Percentiles rank a stretch among this genome's conserved stretches.
Conservation (phyloP, 2,888 invertebrate species). For the Acholoe squamosa region DNA sequence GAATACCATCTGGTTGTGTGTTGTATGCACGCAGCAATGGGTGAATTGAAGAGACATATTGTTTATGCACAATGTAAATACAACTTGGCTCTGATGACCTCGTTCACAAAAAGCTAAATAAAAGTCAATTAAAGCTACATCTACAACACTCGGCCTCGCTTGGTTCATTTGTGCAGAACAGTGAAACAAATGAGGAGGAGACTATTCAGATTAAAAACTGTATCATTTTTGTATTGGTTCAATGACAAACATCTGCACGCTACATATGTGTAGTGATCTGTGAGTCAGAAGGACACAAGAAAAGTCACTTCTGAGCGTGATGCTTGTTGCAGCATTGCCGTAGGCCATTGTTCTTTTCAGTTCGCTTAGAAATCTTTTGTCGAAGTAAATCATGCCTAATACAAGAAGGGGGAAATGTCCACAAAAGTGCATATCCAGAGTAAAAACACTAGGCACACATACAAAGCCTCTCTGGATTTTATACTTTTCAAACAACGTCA, state of each 20-base stretch:
- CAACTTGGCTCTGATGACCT: neutral
- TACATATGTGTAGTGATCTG: neutral
- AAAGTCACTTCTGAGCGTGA: conserved; percentile 6
- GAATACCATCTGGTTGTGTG: neutral
- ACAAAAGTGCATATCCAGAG: neutral
- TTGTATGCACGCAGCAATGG: neutral
- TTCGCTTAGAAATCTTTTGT: neutral
- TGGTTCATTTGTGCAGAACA: neutral
- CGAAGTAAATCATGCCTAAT: neutral
- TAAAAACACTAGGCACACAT: neutral
- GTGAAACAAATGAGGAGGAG: neutral
- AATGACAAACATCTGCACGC: neutral
- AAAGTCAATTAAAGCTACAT: neutral
- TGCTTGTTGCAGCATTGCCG: neutral
- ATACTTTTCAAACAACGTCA: neutral
- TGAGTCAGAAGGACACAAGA: conserved; percentile 4
- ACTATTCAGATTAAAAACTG: neutral
- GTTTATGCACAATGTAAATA: neutral
- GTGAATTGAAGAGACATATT: neutral
- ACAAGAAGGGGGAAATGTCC: neutral
- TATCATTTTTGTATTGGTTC: neutral
- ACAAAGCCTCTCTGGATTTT: neutral
- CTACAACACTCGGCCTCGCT: neutral
- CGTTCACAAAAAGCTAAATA: neutral
- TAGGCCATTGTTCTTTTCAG: neutral